Conservation (phyloP, 2,888 invertebrate species). For the Cataglyphis livida region DNA sequence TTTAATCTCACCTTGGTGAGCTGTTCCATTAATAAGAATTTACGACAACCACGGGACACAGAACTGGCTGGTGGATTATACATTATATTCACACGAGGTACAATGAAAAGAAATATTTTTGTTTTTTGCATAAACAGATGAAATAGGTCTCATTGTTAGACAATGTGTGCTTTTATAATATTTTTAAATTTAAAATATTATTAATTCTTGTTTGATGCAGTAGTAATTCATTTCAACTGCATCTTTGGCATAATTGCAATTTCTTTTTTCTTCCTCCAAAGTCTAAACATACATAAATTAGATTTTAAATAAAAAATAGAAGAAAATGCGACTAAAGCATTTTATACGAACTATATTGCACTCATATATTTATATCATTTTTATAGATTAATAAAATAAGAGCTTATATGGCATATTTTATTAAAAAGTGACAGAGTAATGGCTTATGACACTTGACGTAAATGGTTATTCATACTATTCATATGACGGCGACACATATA, state of each 20-base stretch:
- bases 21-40: constrained; percentile 36
- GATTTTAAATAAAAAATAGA: neutral
- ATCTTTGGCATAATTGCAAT: neutral
- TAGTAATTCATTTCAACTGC: neutral
- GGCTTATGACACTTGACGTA: neutral
- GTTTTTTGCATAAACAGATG: neutral
- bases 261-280: neutral
- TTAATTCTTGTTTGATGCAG: neutral
- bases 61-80: constrained; percentile 10
- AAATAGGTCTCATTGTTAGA: neutral
- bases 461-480: neutral
- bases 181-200: no score
- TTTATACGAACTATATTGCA: neutral
- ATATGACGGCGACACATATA: neutral
- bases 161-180: neutral
- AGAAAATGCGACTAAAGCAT: neutral
- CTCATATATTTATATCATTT: neutral
- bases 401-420: neutral
- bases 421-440: neutral
- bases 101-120: constrained; percentile 9
- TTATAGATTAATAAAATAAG: neutral
- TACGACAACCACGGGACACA: neutral
- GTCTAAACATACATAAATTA: neutral
- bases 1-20: constrained; percentile 4
- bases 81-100: constrained; percentile 4